Evolutionary conservation across 1,140 invertebrate genomes (phyloP), one percentile per base, ranked within the genome.

Genomic region (Heliconius melpomene): DNA sequence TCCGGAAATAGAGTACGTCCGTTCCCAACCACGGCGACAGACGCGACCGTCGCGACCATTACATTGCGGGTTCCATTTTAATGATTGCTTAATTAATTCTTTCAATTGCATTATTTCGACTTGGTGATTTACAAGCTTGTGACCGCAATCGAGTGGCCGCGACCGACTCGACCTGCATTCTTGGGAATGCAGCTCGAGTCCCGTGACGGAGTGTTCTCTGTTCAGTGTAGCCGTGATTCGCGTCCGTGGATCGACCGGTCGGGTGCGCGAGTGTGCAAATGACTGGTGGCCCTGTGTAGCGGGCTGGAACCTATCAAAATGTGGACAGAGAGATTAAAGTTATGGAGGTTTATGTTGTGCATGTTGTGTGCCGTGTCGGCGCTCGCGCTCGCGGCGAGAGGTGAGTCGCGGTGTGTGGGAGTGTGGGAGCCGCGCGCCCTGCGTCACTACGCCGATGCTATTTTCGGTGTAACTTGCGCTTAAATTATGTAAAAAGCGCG

Each of bases 1-100:
- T 95, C 93, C 92, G 92, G 90, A 94, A 93, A 95, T 95, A 95
- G 91, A 94, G 94, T 95, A 90, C 91, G 91, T 89, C 81, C 87
- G 80, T 78, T 74, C 72, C 75, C 70, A 54, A 75, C 74, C 76
- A 70, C 36, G 70, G 76, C 52, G 66, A 71, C 75, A 66, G 52
- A 74, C 75, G 75, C 54, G 50, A 60, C 29, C 66, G 79, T 81
- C 84, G 85, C 84, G 83, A 86, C 87, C 86, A 88, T 91, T 82
- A 89, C 89, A 81, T 85, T 84, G 90, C 87, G 86, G 40, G 86
- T 90, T 89, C 86, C 85, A 87, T 81, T 84, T 82, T 84, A 87
- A 85, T 60, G 36, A 77, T 76, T 50, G 20, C 38, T 72, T 26
- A 77, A 72, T 74, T 73, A 77, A 3, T 16, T 20, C 16, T 54